Evolutionary conservation across 2,888 invertebrate genomes (phyloP).

Genomic region (Aspidiotus rigidus): DNA sequence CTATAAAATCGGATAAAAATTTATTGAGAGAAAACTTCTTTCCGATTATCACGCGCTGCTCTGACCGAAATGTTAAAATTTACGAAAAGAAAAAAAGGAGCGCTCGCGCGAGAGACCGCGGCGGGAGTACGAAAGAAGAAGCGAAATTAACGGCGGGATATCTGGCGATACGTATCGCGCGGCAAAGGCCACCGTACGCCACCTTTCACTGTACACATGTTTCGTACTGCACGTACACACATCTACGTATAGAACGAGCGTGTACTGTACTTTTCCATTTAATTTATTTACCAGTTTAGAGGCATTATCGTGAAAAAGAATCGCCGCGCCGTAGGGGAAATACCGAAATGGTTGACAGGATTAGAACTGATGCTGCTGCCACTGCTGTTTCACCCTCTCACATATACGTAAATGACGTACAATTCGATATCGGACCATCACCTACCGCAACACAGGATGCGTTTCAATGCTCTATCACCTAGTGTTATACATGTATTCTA

Average conservation of each 20-base stretch:
- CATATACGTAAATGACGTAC: too few relatives aligned
- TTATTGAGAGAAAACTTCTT: too few relatives aligned
- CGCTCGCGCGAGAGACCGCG: too few relatives aligned
- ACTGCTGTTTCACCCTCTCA: conserved; percentile 13
- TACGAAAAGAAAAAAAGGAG: too few relatives aligned
- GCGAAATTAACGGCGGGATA: conserved; percentile 14
- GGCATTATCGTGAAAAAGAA: conserved; percentile 28
- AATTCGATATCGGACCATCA: conserved; percentile 15
- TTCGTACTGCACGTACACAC: too few relatives aligned
- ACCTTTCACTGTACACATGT: background rate
- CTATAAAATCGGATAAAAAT: too few relatives aligned
- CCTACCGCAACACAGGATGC: conserved; percentile 32
- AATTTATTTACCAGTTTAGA: conserved; percentile 33
- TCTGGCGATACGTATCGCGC: conserved; percentile 8
- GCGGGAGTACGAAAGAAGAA: background rate
- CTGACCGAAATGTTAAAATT: too few relatives aligned
- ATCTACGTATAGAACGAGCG: background rate
- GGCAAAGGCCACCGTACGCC: conserved; percentile 21
- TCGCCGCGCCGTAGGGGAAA: conserved; percentile 21
- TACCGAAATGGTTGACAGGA: conserved; percentile 29
- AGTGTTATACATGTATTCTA: background rate
- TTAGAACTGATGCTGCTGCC: conserved; percentile 10
- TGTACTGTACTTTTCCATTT: conserved; percentile 17
- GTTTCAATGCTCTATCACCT: conserved; percentile 5
- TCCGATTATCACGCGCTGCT: too few relatives aligned